Percentiles rank a stretch among this genome's conserved stretches.
Conservation (phyloP, 2,797 vertebrate genomes). For the Enteromius thamalakanensis region DNA sequence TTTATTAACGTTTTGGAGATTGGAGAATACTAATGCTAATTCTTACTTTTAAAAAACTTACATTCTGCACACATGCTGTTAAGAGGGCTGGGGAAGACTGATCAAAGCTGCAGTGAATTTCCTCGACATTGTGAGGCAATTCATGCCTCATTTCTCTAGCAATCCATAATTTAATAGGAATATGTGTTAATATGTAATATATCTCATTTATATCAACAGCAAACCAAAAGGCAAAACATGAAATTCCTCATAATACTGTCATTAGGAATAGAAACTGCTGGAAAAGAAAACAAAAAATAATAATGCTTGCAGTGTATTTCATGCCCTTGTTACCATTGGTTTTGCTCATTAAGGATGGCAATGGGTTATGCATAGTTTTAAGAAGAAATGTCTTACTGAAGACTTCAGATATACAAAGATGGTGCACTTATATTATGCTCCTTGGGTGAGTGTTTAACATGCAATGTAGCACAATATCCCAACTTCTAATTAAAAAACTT, state of each 20-base stretch:
- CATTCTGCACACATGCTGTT: neutral
- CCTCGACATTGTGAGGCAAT: neutral
- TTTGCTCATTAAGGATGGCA: neutral
- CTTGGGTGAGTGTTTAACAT: neutral
- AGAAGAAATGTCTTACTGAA: neutral
- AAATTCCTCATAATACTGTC: neutral
- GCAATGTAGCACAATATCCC: neutral
- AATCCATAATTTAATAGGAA: conserved; percentile 9
- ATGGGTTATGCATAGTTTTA: neutral
- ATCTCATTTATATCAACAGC: conserved; percentile 4
- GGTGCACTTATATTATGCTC: neutral
- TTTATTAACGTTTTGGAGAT: conserved; percentile 13
- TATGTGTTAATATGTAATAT: neutral
- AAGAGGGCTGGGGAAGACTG: neutral
- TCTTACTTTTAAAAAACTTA: neutral
- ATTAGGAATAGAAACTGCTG: too few species aligned
- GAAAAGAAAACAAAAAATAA: neutral
- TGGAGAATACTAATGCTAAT: neutral
- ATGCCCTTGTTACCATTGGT: neutral
- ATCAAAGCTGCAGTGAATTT: neutral
- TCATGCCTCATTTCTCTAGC: neutral
- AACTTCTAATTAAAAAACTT: neutral
- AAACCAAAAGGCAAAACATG: neutral
- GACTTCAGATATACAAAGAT: neutral
- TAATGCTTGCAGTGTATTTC: too few species aligned